Conservation (phyloP, 2,888 invertebrate species). For the Caradrina kadenii region DNA sequence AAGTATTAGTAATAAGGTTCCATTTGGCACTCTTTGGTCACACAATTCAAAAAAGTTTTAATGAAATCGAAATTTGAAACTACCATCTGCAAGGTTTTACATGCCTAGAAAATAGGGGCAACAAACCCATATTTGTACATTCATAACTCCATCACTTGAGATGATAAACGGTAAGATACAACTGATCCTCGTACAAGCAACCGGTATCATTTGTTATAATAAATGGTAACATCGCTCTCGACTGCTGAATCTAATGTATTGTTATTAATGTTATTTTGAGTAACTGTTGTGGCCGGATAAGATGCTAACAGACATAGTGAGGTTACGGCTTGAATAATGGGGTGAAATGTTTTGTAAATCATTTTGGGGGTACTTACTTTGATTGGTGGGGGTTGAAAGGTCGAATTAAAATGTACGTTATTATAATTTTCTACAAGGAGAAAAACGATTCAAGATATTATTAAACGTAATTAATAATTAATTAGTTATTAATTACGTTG, state of each 20-base stretch:
- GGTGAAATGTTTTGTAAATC: background rate
- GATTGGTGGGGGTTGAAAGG: too few relatives aligned
- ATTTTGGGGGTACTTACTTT: background rate
- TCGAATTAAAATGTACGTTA: too few relatives aligned
- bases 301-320: conserved; percentile 50
- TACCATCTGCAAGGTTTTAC: background rate
- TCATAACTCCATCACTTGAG: conserved; percentile 59
- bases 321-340: conserved; percentile 7
- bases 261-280: conserved; percentile 70
- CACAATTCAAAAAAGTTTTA: too few relatives aligned
- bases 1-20: too few relatives aligned
- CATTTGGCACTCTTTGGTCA: too few relatives aligned
- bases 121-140: conserved; percentile 27
- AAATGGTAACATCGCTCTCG: conserved; percentile 72
- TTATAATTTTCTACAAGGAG: too few relatives aligned
- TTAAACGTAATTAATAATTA: too few relatives aligned
- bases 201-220: conserved; percentile 81
- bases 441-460: too few relatives aligned
- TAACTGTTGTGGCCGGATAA: conserved; percentile 45
- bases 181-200: conserved; percentile 70
- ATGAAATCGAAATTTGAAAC: too few relatives aligned
- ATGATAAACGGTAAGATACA: conserved; percentile 76
- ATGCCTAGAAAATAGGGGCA: background rate
- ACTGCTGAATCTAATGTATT: conserved; percentile 59
- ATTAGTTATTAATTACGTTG: too few relatives aligned